Base-by-base conservation (phyloP, 35 echinoderm and acorn worm species). In the Lytechinus variegatus region DNA sequence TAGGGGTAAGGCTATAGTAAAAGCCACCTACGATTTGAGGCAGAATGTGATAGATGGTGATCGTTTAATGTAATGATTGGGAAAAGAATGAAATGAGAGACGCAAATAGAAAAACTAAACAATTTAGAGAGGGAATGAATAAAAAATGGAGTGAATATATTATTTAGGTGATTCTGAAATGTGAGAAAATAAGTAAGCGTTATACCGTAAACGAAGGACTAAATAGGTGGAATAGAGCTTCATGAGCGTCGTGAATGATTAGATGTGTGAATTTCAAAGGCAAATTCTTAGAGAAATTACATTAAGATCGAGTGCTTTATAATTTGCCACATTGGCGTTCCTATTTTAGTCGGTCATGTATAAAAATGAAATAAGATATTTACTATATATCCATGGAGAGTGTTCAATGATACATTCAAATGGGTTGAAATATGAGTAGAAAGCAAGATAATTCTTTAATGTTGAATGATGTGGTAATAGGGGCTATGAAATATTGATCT, bases 391-490 rank as follows among this genome's bases (percentile, higher is more conserved):
- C n/a, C 6, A 6, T 24, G 1, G 11, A 79, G 66, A n/a, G 16
- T 79, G 66, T 79, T 79, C 21, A 79, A 79, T 79, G 7, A 19
- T n/a, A 79, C 6, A 16, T 79, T 24, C 16, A 79, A 24, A 24
- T 79, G 66, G 4, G 66, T 24, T 79, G 66, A 79, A 16, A 79
- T 79, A 71, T 71, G 61, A 71, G 12, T 71, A 71, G 12, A 71
- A 71, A 24, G 66, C 66, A 24, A 4, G 14, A 79, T 21, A 71
- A 71, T 2, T 16, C 66, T n/a, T 79, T 79, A 79, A 79, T 79
- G 66, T 79, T 79, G 66, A 79, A 79, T 79, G 66, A 79, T 79
- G 66, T 79, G 66, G 5, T 79, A 79, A 79, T 79, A 79, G 66
- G 16, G n/a, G 16, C 66, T 79, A 79, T 79, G 66, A 79, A 79